A percentile compares a stretch with the other conserved stretches of the same genome.
phyloP scores from a whole-genome alignment of 2,888 invertebrate genomes.

The Phania funesta region DNA sequence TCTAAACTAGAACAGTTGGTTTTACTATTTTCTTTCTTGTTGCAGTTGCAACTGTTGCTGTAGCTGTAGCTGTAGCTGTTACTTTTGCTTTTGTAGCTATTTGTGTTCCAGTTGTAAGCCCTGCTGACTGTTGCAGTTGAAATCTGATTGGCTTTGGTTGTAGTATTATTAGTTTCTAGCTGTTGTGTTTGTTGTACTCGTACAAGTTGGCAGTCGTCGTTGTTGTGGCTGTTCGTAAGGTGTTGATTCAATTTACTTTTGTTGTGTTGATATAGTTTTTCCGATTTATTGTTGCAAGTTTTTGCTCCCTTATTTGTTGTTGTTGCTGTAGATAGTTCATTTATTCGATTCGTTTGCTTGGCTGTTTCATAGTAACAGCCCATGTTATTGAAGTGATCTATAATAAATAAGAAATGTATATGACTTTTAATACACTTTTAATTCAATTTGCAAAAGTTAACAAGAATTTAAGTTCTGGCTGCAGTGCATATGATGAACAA shows the following conservation, averaged over 20 bases:
- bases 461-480: too few species aligned
- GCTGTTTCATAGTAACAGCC: slow-evolving; percentile 90
- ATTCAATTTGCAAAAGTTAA: too few species aligned
- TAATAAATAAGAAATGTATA: slow-evolving; percentile 79
- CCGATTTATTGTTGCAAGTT: slow-evolving; percentile 36
- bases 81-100: slow-evolving; percentile 42
- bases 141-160: slow-evolving; percentile 63
- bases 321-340: slow-evolving; percentile 58
- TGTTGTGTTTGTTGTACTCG: slow-evolving; percentile 50
- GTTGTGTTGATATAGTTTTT: slow-evolving; percentile 32
- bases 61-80: slow-evolving; percentile 23
- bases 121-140: slow-evolving; percentile 46
- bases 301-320: slow-evolving; percentile 59
- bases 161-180: slow-evolving; percentile 7
- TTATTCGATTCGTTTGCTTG: slow-evolving; percentile 68
- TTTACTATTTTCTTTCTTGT: slow-evolving; percentile 31
- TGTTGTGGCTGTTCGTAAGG: slow-evolving; percentile 23
- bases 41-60: slow-evolving; percentile 24
- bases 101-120: slow-evolving; percentile 40
- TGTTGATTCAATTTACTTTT: slow-evolving; percentile 55
- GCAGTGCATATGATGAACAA: too few species aligned
- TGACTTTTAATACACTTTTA: background rate
- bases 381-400: slow-evolving; percentile 93
- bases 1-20: slow-evolving; percentile 33
- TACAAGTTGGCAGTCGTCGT: slow-evolving; percentile 60